These are phyloP conservation scores for Nymphicus hollandicus DNA, from an alignment of 2,113 vertebrate species.

Conservation along the genomic window DNA sequence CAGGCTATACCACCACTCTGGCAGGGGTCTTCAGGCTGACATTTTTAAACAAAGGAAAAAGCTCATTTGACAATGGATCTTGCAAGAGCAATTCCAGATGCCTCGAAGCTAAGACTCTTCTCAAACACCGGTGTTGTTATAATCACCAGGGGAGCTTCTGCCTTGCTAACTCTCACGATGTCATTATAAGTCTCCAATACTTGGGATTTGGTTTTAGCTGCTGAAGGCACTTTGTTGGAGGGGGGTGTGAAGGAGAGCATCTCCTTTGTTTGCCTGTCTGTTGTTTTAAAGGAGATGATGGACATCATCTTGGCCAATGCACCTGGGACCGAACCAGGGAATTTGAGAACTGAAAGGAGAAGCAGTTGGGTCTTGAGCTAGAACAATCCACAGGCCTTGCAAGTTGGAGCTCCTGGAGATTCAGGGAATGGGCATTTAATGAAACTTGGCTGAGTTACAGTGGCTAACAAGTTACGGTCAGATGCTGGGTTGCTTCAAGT, in stretches of 20 bases:
- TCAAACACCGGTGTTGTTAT: slow-evolving; percentile 63
- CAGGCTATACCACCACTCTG: slow-evolving; percentile 65
- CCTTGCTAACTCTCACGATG: slow-evolving; percentile 48
- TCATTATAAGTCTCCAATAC: slow-evolving; percentile 26
- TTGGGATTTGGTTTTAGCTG: slow-evolving; percentile 48
- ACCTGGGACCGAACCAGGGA: slow-evolving; percentile 58
- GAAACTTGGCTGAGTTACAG: background rate
- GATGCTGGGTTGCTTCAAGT: background rate
- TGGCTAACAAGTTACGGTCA: background rate
- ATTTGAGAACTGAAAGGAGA: slow-evolving; percentile 64
- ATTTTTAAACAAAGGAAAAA: slow-evolving; percentile 68
- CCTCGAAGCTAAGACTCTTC: slow-evolving; percentile 47
- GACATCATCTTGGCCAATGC: slow-evolving; percentile 49
- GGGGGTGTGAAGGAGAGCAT: slow-evolving; percentile 34
- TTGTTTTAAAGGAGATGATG: slow-evolving; percentile 51
- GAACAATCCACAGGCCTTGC: slow-evolving; percentile 7
- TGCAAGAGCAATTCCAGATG: slow-evolving; percentile 67
- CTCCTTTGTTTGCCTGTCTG: slow-evolving; percentile 57
- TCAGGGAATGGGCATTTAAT: background rate
- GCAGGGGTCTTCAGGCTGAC: slow-evolving; percentile 67
- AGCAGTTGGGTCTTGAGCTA: slow-evolving; percentile 30
- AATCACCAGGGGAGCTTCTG: slow-evolving; percentile 59
- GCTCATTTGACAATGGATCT: slow-evolving; percentile 67
- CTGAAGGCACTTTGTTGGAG: slow-evolving; percentile 48
- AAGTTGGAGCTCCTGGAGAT: background rate